phyloP scores from a whole-genome alignment of 2,113 vertebrate species.

The Electrona antarctica region DNA sequence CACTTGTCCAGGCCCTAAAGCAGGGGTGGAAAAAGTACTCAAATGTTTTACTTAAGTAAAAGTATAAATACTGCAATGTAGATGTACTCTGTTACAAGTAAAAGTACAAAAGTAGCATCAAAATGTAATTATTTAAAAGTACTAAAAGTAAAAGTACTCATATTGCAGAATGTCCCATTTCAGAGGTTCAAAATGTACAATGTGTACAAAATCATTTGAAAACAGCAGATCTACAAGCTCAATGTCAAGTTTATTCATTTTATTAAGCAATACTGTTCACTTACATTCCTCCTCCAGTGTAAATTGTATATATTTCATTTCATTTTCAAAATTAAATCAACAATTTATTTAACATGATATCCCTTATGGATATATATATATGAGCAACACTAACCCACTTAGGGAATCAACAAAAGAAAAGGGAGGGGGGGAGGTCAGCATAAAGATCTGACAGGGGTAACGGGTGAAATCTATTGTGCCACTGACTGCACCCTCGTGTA shows the following conservation, averaged over 20 bases:
- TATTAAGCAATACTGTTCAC: conserved; percentile 82
- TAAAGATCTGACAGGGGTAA: conserved; percentile 52
- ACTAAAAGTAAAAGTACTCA: no score
- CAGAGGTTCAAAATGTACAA: no score
- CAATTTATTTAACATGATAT: conserved; percentile 67
- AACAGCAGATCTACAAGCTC: no score
- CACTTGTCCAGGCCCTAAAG: no score
- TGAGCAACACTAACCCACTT: conserved; percentile 55
- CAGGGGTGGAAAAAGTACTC: no score
- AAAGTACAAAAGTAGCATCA: no score
- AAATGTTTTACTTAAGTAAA: no score
- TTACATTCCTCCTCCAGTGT: conserved; percentile 82
- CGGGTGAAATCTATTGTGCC: conserved; percentile 59
- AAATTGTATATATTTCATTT: conserved; percentile 69
- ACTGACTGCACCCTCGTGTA: conserved; percentile 64
- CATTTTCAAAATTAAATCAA: conserved; percentile 53
- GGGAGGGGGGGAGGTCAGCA: conserved; percentile 47
- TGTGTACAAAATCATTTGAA: no score
- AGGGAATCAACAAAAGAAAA: conserved; percentile 54
- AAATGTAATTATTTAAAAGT: no score
- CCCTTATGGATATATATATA: conserved; percentile 55
- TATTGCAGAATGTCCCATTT: no score
- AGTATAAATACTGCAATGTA: no score
- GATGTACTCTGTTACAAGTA: no score
- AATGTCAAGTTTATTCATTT: conserved; percentile 72